Base-by-base conservation (phyloP, 2,113 vertebrate genomes). In the Morone chrysops region DNA sequence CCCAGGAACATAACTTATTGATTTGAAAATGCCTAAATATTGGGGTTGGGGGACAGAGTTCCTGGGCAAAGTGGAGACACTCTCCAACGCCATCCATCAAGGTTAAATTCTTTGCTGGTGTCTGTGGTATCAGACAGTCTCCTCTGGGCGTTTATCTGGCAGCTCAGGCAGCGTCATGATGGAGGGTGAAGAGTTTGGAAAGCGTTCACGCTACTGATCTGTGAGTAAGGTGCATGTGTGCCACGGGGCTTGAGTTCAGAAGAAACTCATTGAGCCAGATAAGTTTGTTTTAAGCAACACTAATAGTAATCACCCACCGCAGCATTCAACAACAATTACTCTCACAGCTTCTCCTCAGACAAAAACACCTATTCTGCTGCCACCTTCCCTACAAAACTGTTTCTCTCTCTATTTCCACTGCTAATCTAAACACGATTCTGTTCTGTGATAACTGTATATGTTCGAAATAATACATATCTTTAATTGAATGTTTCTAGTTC, bases 11-110 rank as follows among this genome's bases (percentile, higher is more conserved):
- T 2, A 13, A 67, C 10, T 75, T 87, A 80, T 75, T 54, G 70
- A 79, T 91, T 90, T 78, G 53, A 90, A 87, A 90, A 85, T 72
- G 41, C 62, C 45, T 78, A 70, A 51, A 67, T 82, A 78, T 72
- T 84, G 56, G 80, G 75, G 70, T 62, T 73, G 11, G 61, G 25
- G 54, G n/a, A 83, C 70, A 43, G 31, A 74, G 71, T 48, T 81
- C 63, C 73, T 41, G 53, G 51, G 70, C 22, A 85, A 66, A 80
- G 48, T 67, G 61, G 41, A 76, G 78, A 63, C 22, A n/a, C 70
- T 82, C 54, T 70, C 51, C 74, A 78, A 67, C 61, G 53, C 62
- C 56, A 89, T 89, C 57, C 57, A 80, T 91, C 89, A 82, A 72
- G 63, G 80, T 86, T 83, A 78, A 85, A 84, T 70, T 87, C 67